Evolutionary conservation across 2,113 vertebrate genomes (phyloP).

Genomic region (Patagioenas fasciata): DNA sequence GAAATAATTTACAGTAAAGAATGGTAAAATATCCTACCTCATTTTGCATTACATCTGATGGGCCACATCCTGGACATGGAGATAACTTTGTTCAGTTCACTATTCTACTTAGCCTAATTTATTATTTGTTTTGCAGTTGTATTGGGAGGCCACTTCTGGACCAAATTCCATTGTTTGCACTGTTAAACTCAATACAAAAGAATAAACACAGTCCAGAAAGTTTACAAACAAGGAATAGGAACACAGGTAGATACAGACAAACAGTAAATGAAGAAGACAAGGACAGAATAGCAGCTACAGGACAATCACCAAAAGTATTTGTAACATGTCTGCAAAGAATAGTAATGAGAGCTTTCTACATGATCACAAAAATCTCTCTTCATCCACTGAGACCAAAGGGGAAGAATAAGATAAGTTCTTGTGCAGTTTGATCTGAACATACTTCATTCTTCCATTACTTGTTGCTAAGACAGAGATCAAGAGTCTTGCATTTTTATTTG

Average conservation of each 20-base stretch:
- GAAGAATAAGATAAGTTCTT: background rate
- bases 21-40: constrained; percentile 1
- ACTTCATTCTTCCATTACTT: background rate
- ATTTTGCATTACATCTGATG: background rate
- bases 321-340: background rate
- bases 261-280: background rate
- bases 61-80: background rate
- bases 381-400: background rate
- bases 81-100: background rate
- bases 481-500: background rate
- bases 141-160: background rate
- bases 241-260: background rate
- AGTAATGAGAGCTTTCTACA: background rate
- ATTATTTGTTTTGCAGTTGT: background rate
- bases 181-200: background rate
- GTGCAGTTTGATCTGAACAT: background rate
- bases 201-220: background rate
- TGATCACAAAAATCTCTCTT: background rate
- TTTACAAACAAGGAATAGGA: background rate
- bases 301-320: background rate
- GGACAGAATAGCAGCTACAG: background rate
- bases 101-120: background rate
- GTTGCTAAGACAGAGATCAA: background rate
- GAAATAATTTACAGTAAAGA: constrained; percentile 16
- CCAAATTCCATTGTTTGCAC: background rate